Percentiles rank a stretch among this genome's conserved stretches.
Conservation (phyloP, 2,888 invertebrate species). For the Pandemis heparana region DNA sequence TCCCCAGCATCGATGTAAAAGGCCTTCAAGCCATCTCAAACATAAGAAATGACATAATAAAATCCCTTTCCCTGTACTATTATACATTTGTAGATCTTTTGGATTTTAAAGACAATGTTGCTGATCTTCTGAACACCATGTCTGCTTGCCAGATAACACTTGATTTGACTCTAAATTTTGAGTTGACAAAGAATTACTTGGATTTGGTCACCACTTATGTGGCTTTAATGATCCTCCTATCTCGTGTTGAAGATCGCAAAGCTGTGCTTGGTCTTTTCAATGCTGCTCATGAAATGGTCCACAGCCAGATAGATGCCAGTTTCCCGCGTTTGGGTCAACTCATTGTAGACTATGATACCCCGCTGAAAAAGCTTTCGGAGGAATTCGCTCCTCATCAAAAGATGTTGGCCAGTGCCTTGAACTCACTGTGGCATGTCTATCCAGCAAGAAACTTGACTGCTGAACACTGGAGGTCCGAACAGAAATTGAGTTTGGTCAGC, state of each 20-base stretch:
- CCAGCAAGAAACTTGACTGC: conserved; percentile 95
- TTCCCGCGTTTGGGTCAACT: conserved; percentile 98
- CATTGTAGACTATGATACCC: conserved; percentile 99
- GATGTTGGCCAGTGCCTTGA: conserved; percentile 93
- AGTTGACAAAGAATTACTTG: conserved; percentile 97
- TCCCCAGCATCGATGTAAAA: conserved; percentile 98
- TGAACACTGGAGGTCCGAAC: conserved; percentile 97
- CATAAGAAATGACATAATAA: conserved; percentile 97
- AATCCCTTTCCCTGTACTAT: conserved; percentile 98
- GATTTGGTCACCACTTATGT: conserved; percentile 98
- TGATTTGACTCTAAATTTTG: conserved; percentile 98
- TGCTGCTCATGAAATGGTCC: conserved; percentile 98
- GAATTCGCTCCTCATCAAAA: conserved; percentile 98
- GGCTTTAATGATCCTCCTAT: conserved; percentile 98
- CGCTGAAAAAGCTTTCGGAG: conserved; percentile 97
- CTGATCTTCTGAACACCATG: conserved; percentile 96
- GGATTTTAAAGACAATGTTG: conserved; percentile 98
- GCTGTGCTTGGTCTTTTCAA: conserved; percentile 98
- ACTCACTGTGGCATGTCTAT: conserved; percentile 95
- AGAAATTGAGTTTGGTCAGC: conserved; percentile 96
- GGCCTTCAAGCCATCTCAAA: conserved; percentile 94
- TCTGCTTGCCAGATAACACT: conserved; percentile 98
- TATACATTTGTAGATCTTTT: conserved; percentile 99
- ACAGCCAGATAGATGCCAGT: conserved; percentile 94
- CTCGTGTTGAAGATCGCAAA: conserved; percentile 98